Evolutionary conservation across 1,140 invertebrate species (phyloP).

Genomic region (Platyscapa corneri): DNA sequence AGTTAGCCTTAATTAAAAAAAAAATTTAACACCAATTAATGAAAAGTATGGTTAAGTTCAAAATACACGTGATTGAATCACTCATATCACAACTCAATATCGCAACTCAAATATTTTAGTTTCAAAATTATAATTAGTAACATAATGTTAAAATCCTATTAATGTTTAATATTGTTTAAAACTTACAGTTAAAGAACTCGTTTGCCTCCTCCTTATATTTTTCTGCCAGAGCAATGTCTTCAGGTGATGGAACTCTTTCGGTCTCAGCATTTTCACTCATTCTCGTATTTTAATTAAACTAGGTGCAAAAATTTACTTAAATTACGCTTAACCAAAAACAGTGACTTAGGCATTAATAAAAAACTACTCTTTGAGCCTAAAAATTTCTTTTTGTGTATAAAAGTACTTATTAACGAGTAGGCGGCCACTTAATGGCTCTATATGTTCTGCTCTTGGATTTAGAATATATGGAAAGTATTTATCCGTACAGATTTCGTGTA

Average conservation of each 20-base stretch:
- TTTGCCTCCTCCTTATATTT: constrained; percentile 89
- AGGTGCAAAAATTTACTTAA: constrained; percentile 52
- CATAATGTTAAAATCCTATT: not conserved
- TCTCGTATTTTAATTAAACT: constrained; percentile 44
- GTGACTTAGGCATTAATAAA: constrained; percentile 51
- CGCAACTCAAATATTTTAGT: constrained; percentile 20
- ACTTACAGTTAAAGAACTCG: constrained; percentile 89
- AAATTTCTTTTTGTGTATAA: constrained; percentile 7
- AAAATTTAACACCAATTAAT: constrained; percentile 58
- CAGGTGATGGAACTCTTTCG: constrained; percentile 58
- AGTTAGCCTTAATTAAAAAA: not conserved
- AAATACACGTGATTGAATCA: constrained; percentile 61
- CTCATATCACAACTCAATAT: not conserved
- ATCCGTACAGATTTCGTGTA: not conserved
- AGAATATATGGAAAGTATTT: not conserved
- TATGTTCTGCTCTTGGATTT: not conserved
- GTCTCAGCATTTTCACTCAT: constrained; percentile 64
- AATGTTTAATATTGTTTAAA: not conserved
- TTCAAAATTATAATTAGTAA: not conserved
- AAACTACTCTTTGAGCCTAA: constrained; percentile 30
- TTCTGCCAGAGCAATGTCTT: constrained; percentile 79
- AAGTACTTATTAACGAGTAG: not conserved
- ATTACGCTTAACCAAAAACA: constrained; percentile 25
- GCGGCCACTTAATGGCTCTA: not conserved
- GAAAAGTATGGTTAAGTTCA: constrained; percentile 63